phyloP scores from a whole-genome alignment of 2,888 invertebrate genomes.

The Seladonia tumulorum region DNA sequence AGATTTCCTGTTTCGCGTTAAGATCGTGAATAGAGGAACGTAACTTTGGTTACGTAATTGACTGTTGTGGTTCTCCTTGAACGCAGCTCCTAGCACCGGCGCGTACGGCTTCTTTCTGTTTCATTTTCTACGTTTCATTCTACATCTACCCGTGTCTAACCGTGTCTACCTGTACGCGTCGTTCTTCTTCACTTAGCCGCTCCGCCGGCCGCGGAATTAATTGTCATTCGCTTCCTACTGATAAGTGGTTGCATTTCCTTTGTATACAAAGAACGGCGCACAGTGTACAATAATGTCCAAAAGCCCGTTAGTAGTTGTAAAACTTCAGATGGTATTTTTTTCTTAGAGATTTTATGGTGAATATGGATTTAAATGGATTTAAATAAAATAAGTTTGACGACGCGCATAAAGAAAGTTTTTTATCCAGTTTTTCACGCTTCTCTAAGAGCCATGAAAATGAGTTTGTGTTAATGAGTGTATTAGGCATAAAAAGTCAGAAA shows the following conservation, averaged over 20 bases:
- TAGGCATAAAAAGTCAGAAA: conserved; percentile 50
- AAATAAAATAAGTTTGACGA: not conserved
- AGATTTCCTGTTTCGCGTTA: conserved; percentile 55
- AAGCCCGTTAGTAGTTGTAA: too few species aligned
- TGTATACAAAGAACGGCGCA: conserved; percentile 24
- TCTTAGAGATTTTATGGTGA: too few species aligned
- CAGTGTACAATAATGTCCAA: too few species aligned
- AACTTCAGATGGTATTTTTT: too few species aligned
- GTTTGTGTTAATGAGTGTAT: conserved; percentile 53
- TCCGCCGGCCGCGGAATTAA: conserved; percentile 32
- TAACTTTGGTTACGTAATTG: conserved; percentile 73
- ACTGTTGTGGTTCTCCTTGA: conserved; percentile 73
- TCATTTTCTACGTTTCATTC: conserved; percentile 55
- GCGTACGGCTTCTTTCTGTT: conserved; percentile 61
- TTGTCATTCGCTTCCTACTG: conserved; percentile 36
- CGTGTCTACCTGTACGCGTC: not conserved
- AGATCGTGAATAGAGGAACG: conserved; percentile 56
- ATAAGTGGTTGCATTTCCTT: conserved; percentile 25
- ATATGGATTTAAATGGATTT: not conserved
- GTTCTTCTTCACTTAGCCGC: conserved; percentile 7
- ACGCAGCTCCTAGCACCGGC: conserved; percentile 68
- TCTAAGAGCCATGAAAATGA: conserved; percentile 27
- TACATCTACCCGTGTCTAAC: not conserved
- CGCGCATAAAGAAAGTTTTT: conserved; percentile 16
- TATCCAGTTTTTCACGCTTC: conserved; percentile 26